These are phyloP conservation scores for Leptinotarsa lineolata DNA, from an alignment of 1,140 invertebrate genomes.

Conservation along the genomic window DNA sequence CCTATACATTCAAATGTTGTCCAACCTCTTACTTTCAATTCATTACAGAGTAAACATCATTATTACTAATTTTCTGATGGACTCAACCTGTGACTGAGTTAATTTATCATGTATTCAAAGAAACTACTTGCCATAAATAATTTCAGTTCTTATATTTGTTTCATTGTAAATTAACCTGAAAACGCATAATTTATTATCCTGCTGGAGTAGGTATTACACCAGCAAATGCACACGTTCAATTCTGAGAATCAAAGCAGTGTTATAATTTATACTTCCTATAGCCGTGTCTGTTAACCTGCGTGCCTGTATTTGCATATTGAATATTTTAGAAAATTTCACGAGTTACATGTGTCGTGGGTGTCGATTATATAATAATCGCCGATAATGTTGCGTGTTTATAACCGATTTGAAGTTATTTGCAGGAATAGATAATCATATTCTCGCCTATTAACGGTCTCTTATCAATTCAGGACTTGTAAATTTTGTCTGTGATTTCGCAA, in stretches of 20 bases:
- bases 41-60: too few relatives aligned
- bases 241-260: constrained; percentile 15
- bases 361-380: constrained; percentile 20
- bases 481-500: not conserved
- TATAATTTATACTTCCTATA: constrained; percentile 27
- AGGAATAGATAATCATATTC: not conserved
- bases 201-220: not conserved
- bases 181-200: not conserved
- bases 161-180: not conserved
- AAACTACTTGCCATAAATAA: too few relatives aligned
- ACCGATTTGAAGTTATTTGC: not conserved
- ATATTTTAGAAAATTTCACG: constrained; percentile 21
- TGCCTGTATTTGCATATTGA: constrained; percentile 20
- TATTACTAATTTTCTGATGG: too few relatives aligned
- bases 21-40: too few relatives aligned
- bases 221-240: not conserved
- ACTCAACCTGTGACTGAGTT: too few relatives aligned
- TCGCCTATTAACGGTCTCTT: not conserved
- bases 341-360: constrained; percentile 17
- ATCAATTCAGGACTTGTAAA: not conserved
- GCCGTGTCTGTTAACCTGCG: constrained; percentile 10
- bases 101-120: too few relatives aligned
- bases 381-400: constrained; percentile 12
- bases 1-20: too few relatives aligned
- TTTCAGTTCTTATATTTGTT: not conserved